Evolutionary conservation across 2,888 invertebrate species (phyloP).

Genomic region (Campopleginae sp.): DNA sequence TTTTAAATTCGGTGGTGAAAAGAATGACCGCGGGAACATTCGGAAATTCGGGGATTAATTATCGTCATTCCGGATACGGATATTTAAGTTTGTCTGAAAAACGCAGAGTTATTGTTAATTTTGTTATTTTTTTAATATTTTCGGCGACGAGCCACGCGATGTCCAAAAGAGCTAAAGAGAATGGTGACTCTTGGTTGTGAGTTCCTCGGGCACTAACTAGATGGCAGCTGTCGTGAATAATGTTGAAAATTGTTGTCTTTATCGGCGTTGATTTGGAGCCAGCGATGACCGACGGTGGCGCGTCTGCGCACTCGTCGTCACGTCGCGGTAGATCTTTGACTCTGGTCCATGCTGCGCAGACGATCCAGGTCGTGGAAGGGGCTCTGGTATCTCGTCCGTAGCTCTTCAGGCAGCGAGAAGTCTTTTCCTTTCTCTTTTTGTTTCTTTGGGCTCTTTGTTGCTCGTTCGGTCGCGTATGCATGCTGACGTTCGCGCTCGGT

Average conservation of each 20-base stretch:
- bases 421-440: conserved; percentile 17
- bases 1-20: background rate
- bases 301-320: conserved; percentile 13
- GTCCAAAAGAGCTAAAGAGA: background rate
- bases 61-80: background rate
- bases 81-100: background rate
- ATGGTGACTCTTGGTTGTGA: background rate
- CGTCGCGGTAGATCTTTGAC: conserved; percentile 54
- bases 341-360: conserved; percentile 54
- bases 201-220: conserved; percentile 38
- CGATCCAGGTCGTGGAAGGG: conserved; percentile 29
- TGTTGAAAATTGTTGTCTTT: background rate
- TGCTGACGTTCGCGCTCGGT: conserved; percentile 14
- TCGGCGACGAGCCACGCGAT: background rate
- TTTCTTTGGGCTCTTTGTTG: conserved; percentile 12
- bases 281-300: conserved; percentile 53
- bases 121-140: no score
- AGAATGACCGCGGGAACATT: background rate
- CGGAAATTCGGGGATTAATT: background rate
- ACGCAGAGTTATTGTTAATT: background rate
- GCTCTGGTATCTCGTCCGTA: conserved; percentile 33
- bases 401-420: conserved; percentile 18
- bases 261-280: conserved; percentile 20
- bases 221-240: conserved; percentile 54
- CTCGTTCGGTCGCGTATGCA: background rate